These are phyloP conservation scores for Mercenaria mercenaria DNA, from an alignment of 1,140 invertebrate genomes.

Conservation along the genomic window DNA sequence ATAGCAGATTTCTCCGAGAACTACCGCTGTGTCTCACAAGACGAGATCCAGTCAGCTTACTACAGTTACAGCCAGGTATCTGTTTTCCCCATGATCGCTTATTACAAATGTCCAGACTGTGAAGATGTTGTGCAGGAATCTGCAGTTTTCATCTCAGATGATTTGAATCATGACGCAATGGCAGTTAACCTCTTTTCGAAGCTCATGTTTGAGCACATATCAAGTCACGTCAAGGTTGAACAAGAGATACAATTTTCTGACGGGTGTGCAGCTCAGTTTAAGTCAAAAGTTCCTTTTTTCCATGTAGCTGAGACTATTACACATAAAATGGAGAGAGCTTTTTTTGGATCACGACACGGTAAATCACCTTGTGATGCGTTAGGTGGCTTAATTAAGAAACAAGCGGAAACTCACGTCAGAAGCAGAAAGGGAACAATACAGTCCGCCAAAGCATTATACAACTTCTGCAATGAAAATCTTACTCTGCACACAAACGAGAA, in stretches of 20 bases:
- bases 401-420: neutral
- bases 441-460: neutral
- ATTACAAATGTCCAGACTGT: conserved; percentile 40
- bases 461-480: neutral
- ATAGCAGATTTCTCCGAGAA: conserved; percentile 54
- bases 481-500: neutral
- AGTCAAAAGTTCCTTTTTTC: neutral
- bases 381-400: neutral
- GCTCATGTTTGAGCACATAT: neutral
- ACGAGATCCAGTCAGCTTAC: conserved; percentile 19
- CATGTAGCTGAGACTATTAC: neutral
- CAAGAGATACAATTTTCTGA: conserved; percentile 33
- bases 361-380: conserved; percentile 12
- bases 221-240: neutral
- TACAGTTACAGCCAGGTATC: conserved; percentile 41
- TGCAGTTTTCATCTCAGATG: neutral
- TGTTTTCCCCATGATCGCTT: conserved; percentile 26
- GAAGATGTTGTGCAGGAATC: neutral
- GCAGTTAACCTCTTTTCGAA: conserved; percentile 26
- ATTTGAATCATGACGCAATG: neutral
- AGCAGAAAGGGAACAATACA: neutral
- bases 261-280: neutral
- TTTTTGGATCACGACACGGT: conserved; percentile 18
- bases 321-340: neutral
- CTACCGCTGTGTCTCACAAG: conserved; percentile 36